Conservation (phyloP, 2,888 invertebrate genomes). For the Dolomedes plantarius region DNA sequence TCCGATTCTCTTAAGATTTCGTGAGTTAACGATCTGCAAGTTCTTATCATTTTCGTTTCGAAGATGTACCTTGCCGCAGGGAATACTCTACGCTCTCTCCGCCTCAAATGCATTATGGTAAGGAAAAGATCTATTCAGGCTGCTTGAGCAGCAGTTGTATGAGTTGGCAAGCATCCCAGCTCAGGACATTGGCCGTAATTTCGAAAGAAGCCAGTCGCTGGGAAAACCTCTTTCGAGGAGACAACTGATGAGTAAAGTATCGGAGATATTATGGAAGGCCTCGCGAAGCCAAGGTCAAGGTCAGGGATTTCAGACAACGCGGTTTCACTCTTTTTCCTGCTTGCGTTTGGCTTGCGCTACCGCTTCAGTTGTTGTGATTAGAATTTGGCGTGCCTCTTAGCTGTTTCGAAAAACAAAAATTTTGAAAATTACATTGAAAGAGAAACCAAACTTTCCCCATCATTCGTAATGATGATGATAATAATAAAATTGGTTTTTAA, state of each 20-base stretch:
- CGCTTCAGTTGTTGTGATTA: neutral
- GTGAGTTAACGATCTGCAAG: conserved; percentile 1
- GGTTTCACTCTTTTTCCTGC: neutral
- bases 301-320: neutral
- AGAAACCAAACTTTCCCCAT: too few relatives aligned
- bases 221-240: conserved; percentile 10
- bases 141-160: neutral
- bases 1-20: neutral
- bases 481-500: too few relatives aligned
- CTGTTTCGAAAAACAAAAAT: too few relatives aligned
- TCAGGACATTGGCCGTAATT: conserved; percentile 10
- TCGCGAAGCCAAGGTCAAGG: conserved; percentile 13
- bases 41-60: neutral
- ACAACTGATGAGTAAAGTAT: neutral
- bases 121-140: neutral
- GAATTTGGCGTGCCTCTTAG: neutral
- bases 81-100: neutral
- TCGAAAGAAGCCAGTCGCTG: neutral
- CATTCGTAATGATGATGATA: too few relatives aligned
- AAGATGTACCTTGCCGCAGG: neutral
- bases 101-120: neutral
- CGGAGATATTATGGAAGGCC: neutral
- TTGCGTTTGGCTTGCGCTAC: neutral
- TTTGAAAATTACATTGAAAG: too few relatives aligned
- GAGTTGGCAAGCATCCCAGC: conserved; percentile 7